Percentiles rank a stretch among this genome's conserved stretches.
Conservation (phyloP, 2,113 vertebrate genomes). For the Callipepla squamata region DNA sequence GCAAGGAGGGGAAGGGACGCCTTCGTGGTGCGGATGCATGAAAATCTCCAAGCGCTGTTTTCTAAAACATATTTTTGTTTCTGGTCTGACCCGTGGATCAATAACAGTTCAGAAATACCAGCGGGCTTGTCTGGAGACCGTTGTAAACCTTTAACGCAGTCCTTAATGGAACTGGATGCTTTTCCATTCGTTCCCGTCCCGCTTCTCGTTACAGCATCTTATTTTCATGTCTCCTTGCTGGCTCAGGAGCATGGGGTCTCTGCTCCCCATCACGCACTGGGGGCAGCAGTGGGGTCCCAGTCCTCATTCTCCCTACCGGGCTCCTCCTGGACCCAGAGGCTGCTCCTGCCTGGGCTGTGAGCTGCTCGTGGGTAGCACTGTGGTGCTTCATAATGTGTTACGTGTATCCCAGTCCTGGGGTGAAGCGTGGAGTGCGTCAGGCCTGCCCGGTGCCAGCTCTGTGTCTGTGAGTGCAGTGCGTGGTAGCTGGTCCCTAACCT, state of each 20-base stretch:
- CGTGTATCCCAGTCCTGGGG: background rate
- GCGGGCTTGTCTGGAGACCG: background rate
- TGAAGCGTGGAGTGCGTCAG: background rate
- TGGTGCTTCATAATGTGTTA: background rate
- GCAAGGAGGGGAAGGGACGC: background rate
- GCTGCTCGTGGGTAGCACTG: background rate
- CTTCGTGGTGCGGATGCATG: background rate
- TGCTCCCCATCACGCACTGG: background rate
- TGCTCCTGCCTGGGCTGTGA: background rate
- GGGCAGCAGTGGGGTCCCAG: background rate
- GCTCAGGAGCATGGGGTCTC: background rate
- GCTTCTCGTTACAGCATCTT: background rate
- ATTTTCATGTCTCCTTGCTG: background rate
- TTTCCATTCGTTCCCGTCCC: background rate
- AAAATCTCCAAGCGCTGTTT: background rate
- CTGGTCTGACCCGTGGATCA: slow-evolving; percentile 6
- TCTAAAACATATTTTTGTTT: background rate
- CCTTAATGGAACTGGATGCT: slow-evolving; percentile 13
- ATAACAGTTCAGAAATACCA: background rate
- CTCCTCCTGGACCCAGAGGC: background rate
- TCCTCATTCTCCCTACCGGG: background rate
- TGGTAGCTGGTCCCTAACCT: background rate
- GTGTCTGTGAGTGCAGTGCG: slow-evolving; percentile 1
- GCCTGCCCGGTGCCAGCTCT: background rate
- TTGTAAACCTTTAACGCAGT: background rate